Evolutionary conservation across 2,113 vertebrate genomes (phyloP).

Genomic region (Aphelocoma coerulescens): DNA sequence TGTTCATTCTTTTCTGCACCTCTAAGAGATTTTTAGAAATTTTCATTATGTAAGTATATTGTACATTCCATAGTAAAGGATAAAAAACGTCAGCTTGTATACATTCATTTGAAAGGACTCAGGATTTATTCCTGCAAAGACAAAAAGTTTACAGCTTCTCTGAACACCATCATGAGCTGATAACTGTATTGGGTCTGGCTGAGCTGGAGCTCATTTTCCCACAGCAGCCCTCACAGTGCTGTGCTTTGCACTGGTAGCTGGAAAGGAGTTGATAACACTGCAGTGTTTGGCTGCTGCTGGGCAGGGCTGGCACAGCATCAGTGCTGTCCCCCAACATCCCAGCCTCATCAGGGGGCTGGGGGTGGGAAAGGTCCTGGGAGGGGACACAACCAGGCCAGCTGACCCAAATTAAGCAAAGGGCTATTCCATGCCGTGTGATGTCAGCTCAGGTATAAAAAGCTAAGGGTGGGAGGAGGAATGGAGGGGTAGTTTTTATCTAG

Average conservation of each 20-base stretch:
- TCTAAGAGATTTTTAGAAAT: neutral
- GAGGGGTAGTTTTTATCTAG: accelerated
- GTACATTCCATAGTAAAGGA: neutral
- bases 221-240: neutral
- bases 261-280: neutral
- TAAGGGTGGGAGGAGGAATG: neutral
- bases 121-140: neutral
- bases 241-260: neutral
- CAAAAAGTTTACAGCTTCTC: neutral
- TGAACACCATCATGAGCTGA: neutral
- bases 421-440: accelerated
- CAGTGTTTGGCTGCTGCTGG: neutral
- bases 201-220: neutral
- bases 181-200: too few species aligned
- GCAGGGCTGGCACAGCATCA: neutral
- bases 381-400: neutral
- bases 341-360: neutral
- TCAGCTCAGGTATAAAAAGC: neutral
- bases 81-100: neutral
- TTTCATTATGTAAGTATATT: neutral
- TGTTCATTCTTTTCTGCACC: neutral
- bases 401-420: neutral
- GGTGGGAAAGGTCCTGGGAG: neutral
- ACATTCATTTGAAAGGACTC: neutral
- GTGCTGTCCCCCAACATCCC: neutral